phyloP scores from a whole-genome alignment of 2,888 invertebrate species.

The Caenorhabditis becei region DNA sequence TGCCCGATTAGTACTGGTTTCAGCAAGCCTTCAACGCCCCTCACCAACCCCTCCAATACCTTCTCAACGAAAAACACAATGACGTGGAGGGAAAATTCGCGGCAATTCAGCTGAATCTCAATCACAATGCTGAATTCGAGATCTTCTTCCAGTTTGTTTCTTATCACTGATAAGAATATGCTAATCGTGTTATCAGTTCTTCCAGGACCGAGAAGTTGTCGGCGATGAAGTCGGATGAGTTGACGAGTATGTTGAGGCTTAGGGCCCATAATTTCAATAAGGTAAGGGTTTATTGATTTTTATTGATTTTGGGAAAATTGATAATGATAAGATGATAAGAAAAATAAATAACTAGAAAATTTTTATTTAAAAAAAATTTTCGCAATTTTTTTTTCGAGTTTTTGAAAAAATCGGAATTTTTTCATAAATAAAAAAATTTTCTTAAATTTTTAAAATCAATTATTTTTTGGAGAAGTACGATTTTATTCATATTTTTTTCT shows the following conservation, averaged over 20 bases:
- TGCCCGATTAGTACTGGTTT: neutral
- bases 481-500: too few relatives aligned
- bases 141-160: conserved; percentile 60
- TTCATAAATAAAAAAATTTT: too few relatives aligned
- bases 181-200: conserved; percentile 19
- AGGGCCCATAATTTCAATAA: conserved; percentile 87
- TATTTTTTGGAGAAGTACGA: too few relatives aligned
- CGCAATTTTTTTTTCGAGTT: too few relatives aligned
- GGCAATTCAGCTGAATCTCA: conserved; percentile 70
- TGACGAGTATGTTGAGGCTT: conserved; percentile 86
- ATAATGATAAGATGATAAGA: too few relatives aligned
- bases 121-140: conserved; percentile 56
- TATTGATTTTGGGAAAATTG: too few relatives aligned
- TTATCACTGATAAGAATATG: neutral
- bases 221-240: conserved; percentile 85
- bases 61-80: conserved; percentile 51
- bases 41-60: conserved; percentile 25
- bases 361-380: too few relatives aligned
- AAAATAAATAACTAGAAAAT: too few relatives aligned
- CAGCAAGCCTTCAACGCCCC: conserved; percentile 37
- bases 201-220: conserved; percentile 46
- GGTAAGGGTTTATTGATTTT: too few relatives aligned
- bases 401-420: too few relatives aligned
- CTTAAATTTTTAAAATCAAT: too few relatives aligned
- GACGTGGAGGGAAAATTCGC: conserved; percentile 61